phyloP scores from a whole-genome alignment of 2,113 vertebrate species.

The Psammodynastes pulverulentus region DNA sequence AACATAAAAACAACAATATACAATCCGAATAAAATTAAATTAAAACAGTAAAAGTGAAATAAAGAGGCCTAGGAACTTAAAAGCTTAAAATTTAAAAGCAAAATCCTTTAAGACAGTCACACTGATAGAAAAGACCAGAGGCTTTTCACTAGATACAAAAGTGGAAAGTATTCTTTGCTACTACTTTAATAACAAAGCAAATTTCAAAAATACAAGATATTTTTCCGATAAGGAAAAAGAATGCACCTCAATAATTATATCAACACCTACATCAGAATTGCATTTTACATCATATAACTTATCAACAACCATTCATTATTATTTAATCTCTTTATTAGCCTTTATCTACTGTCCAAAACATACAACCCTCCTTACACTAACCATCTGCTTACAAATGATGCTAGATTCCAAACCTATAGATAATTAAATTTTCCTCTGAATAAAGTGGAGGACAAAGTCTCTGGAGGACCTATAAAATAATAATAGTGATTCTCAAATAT shows the following conservation, averaged over 20 bases:
- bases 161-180: background rate
- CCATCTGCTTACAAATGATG: background rate
- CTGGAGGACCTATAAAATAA: background rate
- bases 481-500: background rate
- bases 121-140: background rate
- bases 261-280: background rate
- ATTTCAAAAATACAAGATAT: background rate
- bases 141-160: background rate
- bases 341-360: background rate
- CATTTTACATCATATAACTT: background rate
- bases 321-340: background rate
- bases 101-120: background rate
- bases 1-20: too few relatives aligned
- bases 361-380: background rate
- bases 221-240: background rate
- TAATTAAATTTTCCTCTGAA: background rate
- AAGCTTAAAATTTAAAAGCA: background rate
- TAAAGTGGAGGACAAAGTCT: background rate
- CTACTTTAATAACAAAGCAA: background rate
- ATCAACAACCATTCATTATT: background rate
- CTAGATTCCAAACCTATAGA: background rate
- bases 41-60: too few relatives aligned
- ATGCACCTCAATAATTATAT: background rate
- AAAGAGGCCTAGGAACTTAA: background rate
- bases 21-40: too few relatives aligned